A percentile compares a stretch with the other conserved stretches of the same genome.
Evolutionary conservation across 2,113 vertebrate genomes (phyloP).

Genomic region (Mesitornis unicolor): DNA sequence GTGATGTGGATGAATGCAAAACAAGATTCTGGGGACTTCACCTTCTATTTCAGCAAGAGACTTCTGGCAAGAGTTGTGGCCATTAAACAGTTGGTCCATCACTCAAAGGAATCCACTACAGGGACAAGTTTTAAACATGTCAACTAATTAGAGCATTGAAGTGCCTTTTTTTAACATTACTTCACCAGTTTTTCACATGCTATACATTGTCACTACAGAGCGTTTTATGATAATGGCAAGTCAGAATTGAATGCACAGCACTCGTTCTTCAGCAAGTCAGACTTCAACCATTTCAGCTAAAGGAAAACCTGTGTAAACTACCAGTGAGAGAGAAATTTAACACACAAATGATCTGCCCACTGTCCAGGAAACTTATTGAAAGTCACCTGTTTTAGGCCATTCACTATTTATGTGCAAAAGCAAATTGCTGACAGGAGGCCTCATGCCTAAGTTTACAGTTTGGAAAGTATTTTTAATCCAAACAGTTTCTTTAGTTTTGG

Average conservation of each 20-base stretch:
- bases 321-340: not conserved
- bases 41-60: not conserved
- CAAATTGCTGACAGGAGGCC: not conserved
- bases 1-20: fast-evolving
- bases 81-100: not conserved
- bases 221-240: not conserved
- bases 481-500: not conserved
- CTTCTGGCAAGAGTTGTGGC: not conserved
- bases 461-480: not conserved
- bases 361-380: not conserved
- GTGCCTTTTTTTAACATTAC: not conserved
- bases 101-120: not conserved
- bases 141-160: not conserved
- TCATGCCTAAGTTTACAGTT: not conserved
- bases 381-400: not conserved
- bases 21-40: not conserved
- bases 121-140: not conserved
- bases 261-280: not conserved
- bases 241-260: not conserved
- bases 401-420: not conserved
- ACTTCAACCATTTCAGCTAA: not conserved
- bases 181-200: not conserved
- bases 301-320: not conserved
- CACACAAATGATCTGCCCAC: not conserved
- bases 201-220: not conserved